Evolutionary conservation across 2,797 vertebrate genomes (phyloP).

Genomic region (Darevskia mixta): DNA sequence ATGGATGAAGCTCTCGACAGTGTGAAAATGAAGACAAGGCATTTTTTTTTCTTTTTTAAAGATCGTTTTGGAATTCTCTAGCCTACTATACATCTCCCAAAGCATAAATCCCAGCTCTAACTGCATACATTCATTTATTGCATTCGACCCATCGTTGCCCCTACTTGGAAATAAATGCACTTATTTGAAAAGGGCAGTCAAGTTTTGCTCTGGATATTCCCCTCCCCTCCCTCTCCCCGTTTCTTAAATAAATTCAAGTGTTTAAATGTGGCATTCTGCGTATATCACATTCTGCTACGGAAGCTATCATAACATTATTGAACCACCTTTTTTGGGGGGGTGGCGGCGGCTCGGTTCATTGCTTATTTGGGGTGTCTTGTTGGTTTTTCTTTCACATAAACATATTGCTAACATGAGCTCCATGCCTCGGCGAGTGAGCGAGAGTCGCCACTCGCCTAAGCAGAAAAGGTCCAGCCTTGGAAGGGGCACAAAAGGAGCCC

Average conservation of each 20-base stretch:
- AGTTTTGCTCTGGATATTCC: slow-evolving; percentile 42
- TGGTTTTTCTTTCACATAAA: slow-evolving; percentile 64
- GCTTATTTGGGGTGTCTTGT: slow-evolving; percentile 55
- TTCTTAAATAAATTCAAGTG: slow-evolving; percentile 83
- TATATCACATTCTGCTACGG: slow-evolving; percentile 84
- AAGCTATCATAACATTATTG: slow-evolving; percentile 81
- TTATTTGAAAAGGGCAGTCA: slow-evolving; percentile 63
- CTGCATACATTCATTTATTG: slow-evolving; percentile 69
- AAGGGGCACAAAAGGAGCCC: background rate
- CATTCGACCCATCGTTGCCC: slow-evolving; percentile 71
- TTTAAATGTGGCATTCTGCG: slow-evolving; percentile 83
- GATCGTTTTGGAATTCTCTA: slow-evolving; percentile 15
- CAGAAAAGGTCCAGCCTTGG: slow-evolving; percentile 43
- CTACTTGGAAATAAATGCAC: slow-evolving; percentile 76
- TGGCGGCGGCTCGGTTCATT: slow-evolving; percentile 32
- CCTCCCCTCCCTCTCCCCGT: slow-evolving; percentile 29
- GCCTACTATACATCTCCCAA: slow-evolving; percentile 53
- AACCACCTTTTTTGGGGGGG: slow-evolving; percentile 59
- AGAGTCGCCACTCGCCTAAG: slow-evolving; percentile 28
- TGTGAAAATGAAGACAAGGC: slow-evolving; percentile 56
- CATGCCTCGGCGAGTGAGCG: slow-evolving; percentile 19
- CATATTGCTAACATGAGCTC: slow-evolving; percentile 76
- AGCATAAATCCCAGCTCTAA: slow-evolving; percentile 72
- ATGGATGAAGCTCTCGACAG: background rate
- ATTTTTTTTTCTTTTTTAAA: slow-evolving; percentile 26